Evolutionary conservation across 2,888 invertebrate genomes (phyloP), one percentile per base, ranked within the genome.

Genomic region (Callosobruchus maculatus): DNA sequence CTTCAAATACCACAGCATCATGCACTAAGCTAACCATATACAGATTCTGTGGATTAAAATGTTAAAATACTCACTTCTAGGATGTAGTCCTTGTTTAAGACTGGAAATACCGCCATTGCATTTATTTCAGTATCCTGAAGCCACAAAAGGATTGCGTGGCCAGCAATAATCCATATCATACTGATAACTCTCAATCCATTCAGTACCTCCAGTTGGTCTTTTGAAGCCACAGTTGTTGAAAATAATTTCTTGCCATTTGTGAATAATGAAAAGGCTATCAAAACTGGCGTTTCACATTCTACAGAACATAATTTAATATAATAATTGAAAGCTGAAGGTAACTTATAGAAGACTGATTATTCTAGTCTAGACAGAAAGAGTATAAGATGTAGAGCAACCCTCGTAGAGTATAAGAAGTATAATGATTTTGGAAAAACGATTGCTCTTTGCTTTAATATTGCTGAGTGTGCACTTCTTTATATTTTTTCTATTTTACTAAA

Each of bases 101-200:
- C 72, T 0, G 74, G 21, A 75, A 49, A 67, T 13, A 20, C 70
- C 68, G 31, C 81, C 79, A 49, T 49, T 7, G 49, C 7, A 18
- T 49, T 49, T 13, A 18, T 18, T 49, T 13, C 49, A 49, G 49
- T 49, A 13, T 18, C 49, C 13, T 49, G 49, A 49, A 7, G 1
- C 70, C 70, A 70, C 20, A 20, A 4, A 5, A 68, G 70, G 77
- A 76, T 76, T 13, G 77, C 78, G 74, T 84, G 84, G 0, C 83
- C 84, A 22, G 81, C 79, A 70, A 83, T 79, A 20, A 84, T 79
- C 84, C 84, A 84, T 78, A 82, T 78, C 81, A 84, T 84, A 71
- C 82, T 83, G 18, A 84, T 78, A 18, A 81, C 81, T 75, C 80
- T 83, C 30, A 84, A 70, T 21, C 84, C 84, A 72, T 84, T 73